phyloP scores from a whole-genome alignment of 1,140 invertebrate species.

The Zophobas atratus region DNA sequence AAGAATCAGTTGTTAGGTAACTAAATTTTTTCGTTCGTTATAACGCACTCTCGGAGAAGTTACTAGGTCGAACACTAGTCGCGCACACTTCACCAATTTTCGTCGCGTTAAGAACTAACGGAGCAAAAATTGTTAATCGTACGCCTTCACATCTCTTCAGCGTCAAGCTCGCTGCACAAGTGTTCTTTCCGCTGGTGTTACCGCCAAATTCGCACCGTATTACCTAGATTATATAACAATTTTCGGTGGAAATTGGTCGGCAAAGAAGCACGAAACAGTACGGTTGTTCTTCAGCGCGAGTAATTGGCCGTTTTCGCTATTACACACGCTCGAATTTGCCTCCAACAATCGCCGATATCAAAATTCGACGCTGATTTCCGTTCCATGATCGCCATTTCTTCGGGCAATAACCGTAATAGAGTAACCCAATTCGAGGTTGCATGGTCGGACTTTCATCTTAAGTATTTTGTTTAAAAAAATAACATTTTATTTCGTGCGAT shows the following conservation, averaged over 20 bases:
- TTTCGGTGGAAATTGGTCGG: slow-evolving; percentile 33
- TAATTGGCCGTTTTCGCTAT: slow-evolving; percentile 20
- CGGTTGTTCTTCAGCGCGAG: not conserved
- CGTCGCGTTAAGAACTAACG: too few relatives aligned
- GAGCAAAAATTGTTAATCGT: too few relatives aligned
- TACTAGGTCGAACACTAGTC: too few relatives aligned
- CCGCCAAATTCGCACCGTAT: not conserved
- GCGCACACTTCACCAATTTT: too few relatives aligned
- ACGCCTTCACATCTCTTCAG: too few relatives aligned
- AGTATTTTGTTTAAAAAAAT: slow-evolving; percentile 21
- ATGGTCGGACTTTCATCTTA: slow-evolving; percentile 33
- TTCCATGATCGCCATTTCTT: slow-evolving; percentile 27
- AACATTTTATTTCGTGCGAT: slow-evolving; percentile 21
- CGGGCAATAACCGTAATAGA: slow-evolving; percentile 39
- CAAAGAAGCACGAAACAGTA: not conserved
- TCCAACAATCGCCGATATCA: not conserved
- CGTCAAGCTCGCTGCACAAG: slow-evolving; percentile 15
- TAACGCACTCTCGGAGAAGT: too few relatives aligned
- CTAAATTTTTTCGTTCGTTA: too few relatives aligned
- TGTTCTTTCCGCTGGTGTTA: slow-evolving; percentile 14
- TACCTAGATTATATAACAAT: slow-evolving; percentile 38
- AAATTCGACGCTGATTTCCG: slow-evolving; percentile 17
- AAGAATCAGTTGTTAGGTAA: too few relatives aligned
- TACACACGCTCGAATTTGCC: not conserved
- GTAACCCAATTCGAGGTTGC: slow-evolving; percentile 23